A percentile compares a stretch with the other conserved stretches of the same genome.
Conservation (phyloP, 2,888 invertebrate genomes). For the Apotomis turbidana region DNA sequence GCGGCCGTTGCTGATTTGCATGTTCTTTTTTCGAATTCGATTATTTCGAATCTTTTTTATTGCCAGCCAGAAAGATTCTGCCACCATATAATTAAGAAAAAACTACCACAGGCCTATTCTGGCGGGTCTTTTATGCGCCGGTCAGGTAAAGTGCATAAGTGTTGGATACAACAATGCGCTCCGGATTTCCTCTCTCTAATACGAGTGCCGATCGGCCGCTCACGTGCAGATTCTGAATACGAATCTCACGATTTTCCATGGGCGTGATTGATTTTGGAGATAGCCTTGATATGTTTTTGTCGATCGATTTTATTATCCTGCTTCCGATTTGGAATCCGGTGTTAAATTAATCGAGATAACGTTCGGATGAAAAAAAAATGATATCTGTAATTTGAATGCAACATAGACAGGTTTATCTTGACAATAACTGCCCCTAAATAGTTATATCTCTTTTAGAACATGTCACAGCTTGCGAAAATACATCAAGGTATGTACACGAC, state of each 20-base stretch:
- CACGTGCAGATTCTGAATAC: slow-evolving; percentile 80
- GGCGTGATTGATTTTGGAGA: slow-evolving; percentile 82
- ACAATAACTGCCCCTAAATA: background rate
- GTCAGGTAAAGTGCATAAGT: slow-evolving; percentile 80
- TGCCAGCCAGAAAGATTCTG: slow-evolving; percentile 51
- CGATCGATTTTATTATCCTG: slow-evolving; percentile 58
- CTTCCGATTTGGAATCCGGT: slow-evolving; percentile 49
- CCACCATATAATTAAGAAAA: slow-evolving; percentile 75
- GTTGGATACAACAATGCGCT: slow-evolving; percentile 75
- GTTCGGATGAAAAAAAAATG: slow-evolving; percentile 21
- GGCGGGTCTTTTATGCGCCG: slow-evolving; percentile 68
- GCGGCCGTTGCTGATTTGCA: slow-evolving; percentile 79
- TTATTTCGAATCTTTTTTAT: slow-evolving; percentile 50
- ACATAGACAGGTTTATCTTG: background rate
- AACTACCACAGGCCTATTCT: slow-evolving; percentile 65
- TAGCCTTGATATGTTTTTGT: slow-evolving; percentile 66
- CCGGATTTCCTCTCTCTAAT: slow-evolving; percentile 84
- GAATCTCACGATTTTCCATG: slow-evolving; percentile 75
- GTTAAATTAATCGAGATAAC: slow-evolving; percentile 26
- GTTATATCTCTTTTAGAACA: too few relatives aligned
- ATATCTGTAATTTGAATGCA: slow-evolving; percentile 19
- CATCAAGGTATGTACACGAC: too few relatives aligned
- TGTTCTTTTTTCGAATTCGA: slow-evolving; percentile 57
- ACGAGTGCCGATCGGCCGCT: slow-evolving; percentile 76
- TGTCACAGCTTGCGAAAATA: too few relatives aligned